Evolutionary conservation across 2,888 invertebrate genomes (phyloP).

Genomic region (Microplitis deprimator): DNA sequence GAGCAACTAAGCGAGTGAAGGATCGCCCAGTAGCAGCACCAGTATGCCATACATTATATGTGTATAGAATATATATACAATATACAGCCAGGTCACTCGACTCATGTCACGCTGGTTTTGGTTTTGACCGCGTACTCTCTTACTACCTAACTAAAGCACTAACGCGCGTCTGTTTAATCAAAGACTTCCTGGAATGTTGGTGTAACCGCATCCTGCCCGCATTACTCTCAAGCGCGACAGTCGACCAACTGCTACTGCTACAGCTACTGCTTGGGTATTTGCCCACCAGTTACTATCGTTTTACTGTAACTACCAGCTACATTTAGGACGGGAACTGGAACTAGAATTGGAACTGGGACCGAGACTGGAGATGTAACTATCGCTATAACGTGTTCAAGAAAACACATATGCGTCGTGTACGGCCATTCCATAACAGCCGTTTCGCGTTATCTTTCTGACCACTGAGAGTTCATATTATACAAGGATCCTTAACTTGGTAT

Average conservation of each 20-base stretch:
- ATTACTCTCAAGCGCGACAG: slow-evolving; percentile 40
- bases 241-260: slow-evolving; percentile 19
- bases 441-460: slow-evolving; percentile 43
- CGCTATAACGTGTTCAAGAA: slow-evolving; percentile 9
- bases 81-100: slow-evolving; percentile 12
- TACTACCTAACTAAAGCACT: slow-evolving; percentile 38
- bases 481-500: slow-evolving; percentile 40
- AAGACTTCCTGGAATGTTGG: slow-evolving; percentile 44
- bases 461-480: slow-evolving; percentile 23
- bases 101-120: slow-evolving; percentile 41
- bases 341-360: slow-evolving; percentile 11
- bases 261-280: slow-evolving; percentile 16
- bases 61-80: background rate
- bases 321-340: background rate
- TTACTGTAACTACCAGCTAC: background rate
- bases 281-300: background rate
- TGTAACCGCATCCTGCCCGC: slow-evolving; percentile 41
- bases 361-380: slow-evolving; percentile 9
- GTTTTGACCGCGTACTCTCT: slow-evolving; percentile 40
- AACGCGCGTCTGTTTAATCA: slow-evolving; percentile 42
- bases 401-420: slow-evolving; percentile 25
- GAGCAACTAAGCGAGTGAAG: background rate
- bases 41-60: background rate
- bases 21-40: background rate
- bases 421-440: slow-evolving; percentile 45